These are phyloP conservation scores for Eleginops maclovinus DNA, from an alignment of 2,113 vertebrate species.

Conservation along the genomic window DNA sequence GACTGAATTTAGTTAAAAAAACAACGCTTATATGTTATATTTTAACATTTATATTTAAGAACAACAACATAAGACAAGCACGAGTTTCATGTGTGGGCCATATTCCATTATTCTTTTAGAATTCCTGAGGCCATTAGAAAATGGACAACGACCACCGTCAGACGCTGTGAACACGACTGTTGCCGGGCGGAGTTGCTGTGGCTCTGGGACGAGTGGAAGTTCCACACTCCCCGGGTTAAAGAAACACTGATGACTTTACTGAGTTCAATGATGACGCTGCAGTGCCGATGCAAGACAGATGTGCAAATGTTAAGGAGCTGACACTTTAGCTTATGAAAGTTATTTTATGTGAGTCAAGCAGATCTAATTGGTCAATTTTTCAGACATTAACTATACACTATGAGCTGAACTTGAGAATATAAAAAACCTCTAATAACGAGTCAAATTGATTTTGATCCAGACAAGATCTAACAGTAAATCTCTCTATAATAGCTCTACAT, in stretches of 20 bases:
- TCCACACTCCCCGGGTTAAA: conserved; percentile 7
- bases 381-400: not conserved
- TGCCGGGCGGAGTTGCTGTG: not conserved
- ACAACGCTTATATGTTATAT: no score
- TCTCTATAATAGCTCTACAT: not conserved
- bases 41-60: no score
- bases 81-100: no score
- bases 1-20: no score
- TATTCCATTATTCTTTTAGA: no score
- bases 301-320: not conserved
- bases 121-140: no score
- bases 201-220: not conserved
- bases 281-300: not conserved
- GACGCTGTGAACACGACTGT: not conserved
- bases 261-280: conserved; percentile 4
- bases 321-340: not conserved
- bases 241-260: conserved; percentile 17
- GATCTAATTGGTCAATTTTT: not conserved
- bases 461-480: not conserved
- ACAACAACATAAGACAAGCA: no score
- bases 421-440: not conserved
- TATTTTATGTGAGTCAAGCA: not conserved
- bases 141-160: no score
- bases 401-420: not conserved
- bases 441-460: no score